Percentiles rank a stretch among this genome's conserved stretches.
Conservation (phyloP, 2,797 vertebrate species). For the Gila robusta region DNA sequence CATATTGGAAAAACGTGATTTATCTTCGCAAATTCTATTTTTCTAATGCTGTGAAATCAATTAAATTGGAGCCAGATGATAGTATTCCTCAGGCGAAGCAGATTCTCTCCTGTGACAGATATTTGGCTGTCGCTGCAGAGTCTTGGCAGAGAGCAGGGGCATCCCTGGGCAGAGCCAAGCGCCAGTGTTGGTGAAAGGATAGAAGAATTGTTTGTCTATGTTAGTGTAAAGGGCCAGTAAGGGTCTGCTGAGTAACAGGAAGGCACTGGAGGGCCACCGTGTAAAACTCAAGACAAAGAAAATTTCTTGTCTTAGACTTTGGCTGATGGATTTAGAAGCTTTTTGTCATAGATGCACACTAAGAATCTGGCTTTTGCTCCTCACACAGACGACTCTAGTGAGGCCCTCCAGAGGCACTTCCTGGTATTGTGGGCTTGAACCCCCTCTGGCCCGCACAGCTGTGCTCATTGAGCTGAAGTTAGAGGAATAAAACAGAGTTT, state of each 20-base stretch:
- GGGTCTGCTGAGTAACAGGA: constrained; percentile 64
- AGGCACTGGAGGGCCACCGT: constrained; percentile 74
- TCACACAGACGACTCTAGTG: constrained; percentile 63
- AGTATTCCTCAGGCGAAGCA: constrained; percentile 29
- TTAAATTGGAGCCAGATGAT: constrained; percentile 59
- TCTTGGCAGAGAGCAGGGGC: constrained; percentile 80
- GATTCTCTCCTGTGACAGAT: constrained; percentile 44
- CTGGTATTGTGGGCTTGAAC: constrained; percentile 60
- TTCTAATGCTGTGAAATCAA: constrained; percentile 86
- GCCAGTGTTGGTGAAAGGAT: constrained; percentile 91
- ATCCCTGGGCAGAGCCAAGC: constrained; percentile 64
- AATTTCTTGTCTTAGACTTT: constrained; percentile 43
- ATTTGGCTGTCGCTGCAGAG: constrained; percentile 78
- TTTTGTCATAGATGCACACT: constrained; percentile 34
- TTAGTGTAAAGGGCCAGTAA: constrained; percentile 72
- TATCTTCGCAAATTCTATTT: constrained; percentile 83
- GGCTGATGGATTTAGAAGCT: constrained; percentile 30
- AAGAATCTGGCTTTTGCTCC: constrained; percentile 58
- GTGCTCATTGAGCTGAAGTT: constrained; percentile 90
- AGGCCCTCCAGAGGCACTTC: constrained; percentile 73
- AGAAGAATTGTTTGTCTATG: constrained; percentile 74
- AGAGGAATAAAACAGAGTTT: constrained; percentile 87
- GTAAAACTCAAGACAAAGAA: constrained; percentile 65
- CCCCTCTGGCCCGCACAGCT: constrained; percentile 67
- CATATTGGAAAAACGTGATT: constrained; percentile 78